These are phyloP conservation scores for Esox niger DNA, from an alignment of 2,113 vertebrate genomes.

Conservation along the genomic window DNA sequence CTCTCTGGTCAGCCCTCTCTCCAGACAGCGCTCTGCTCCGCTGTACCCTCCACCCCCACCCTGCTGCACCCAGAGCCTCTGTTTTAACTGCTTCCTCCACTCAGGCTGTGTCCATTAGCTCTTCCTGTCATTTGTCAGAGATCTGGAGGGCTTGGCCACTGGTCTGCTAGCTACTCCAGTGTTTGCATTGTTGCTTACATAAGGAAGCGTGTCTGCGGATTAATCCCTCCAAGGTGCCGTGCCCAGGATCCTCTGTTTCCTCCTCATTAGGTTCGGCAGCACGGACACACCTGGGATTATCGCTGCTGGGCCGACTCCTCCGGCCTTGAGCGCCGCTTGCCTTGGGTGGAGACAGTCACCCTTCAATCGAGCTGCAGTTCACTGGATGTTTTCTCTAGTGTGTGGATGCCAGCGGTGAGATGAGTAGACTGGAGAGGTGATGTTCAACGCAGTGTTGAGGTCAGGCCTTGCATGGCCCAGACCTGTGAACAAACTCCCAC, in stretches of 20 bases:
- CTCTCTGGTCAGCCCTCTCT: not conserved
- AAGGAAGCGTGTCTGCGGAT: conserved; percentile 1
- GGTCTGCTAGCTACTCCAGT: not conserved
- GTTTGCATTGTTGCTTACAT: not conserved
- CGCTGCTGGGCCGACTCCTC: not conserved
- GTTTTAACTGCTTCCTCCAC: not conserved
- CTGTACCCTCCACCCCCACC: not conserved
- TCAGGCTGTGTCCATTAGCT: not conserved
- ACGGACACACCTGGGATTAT: conserved; percentile 14
- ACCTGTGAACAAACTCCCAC: not conserved
- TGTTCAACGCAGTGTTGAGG: not conserved
- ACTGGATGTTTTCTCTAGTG: not conserved
- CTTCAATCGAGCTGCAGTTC: not conserved
- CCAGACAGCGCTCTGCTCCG: not conserved
- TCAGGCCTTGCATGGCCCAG: not conserved
- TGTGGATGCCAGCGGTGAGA: not conserved
- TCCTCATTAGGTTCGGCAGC: conserved; percentile 11
- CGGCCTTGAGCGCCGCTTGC: not conserved
- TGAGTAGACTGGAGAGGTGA: not conserved
- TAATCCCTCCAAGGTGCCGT: conserved; percentile 5
- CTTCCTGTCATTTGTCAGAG: conserved; percentile 16
- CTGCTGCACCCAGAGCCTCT: not conserved
- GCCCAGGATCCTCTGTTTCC: conserved; percentile 3
- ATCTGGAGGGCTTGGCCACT: not conserved
- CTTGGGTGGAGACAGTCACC: conserved; percentile 4